Evolutionary conservation across 2,888 invertebrate genomes (phyloP).

Genomic region (Eupithecia inturbata): DNA sequence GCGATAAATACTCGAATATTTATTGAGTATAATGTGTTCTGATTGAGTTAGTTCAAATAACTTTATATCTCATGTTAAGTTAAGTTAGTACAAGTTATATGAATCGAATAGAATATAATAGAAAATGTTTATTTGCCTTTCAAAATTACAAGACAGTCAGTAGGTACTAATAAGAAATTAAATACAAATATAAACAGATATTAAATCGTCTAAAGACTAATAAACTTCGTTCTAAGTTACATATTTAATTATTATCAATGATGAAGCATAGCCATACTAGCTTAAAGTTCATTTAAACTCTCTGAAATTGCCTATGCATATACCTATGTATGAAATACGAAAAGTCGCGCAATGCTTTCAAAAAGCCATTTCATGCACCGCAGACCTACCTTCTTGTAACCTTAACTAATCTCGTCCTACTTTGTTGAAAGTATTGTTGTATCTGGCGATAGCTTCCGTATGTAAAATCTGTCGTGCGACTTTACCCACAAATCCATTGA

Average conservation of each 20-base stretch:
- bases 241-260: background rate
- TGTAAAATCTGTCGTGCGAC: constrained; percentile 70
- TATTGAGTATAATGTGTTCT: no score
- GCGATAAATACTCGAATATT: no score
- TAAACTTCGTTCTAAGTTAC: background rate
- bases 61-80: no score
- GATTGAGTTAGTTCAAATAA: no score
- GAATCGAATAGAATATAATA: no score
- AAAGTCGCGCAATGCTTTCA: background rate
- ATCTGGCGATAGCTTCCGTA: constrained; percentile 75
- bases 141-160: background rate
- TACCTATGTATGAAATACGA: background rate
- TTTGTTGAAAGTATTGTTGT: constrained; percentile 28
- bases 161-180: background rate
- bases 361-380: background rate
- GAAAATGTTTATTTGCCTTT: no score
- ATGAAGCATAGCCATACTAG: background rate
- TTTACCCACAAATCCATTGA: constrained; percentile 75
- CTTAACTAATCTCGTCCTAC: constrained; percentile 52
- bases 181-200: background rate
- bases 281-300: background rate
- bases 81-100: no score
- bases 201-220: background rate
- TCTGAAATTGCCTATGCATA: background rate
- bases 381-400: background rate